Evolutionary conservation across 1,140 invertebrate genomes (phyloP).

Genomic region (Drosophila prosaltans): DNA sequence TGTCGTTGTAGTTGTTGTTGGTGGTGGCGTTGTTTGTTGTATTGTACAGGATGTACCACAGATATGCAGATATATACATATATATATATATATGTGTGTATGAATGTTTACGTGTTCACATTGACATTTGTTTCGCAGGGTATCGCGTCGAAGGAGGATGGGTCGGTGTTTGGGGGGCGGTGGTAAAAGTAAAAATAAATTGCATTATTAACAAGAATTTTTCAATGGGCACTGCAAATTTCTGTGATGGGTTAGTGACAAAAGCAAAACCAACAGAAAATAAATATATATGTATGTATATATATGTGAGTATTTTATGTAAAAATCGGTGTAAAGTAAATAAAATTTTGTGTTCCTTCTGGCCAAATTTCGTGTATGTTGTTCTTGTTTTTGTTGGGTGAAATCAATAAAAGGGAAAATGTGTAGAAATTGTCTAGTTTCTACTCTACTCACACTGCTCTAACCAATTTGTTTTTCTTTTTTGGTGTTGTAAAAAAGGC

Average conservation of each 20-base stretch:
- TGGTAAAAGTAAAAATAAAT: constrained; percentile 13
- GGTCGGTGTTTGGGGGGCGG: not conserved
- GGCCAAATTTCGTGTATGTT: constrained; percentile 1
- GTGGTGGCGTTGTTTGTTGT: not conserved
- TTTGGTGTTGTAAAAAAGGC: constrained; percentile 6
- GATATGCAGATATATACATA: constrained; percentile 4
- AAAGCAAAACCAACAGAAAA: not conserved
- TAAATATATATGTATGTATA: not conserved
- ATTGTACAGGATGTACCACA: constrained; percentile 6
- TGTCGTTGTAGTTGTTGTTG: not conserved
- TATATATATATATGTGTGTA: not conserved
- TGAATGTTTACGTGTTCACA: constrained; percentile 7
- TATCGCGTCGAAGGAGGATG: not conserved
- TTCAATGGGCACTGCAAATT: constrained; percentile 2
- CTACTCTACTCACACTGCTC: constrained; percentile 14
- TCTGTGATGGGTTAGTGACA: constrained; percentile 6
- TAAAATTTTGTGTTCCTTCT: constrained; percentile 2
- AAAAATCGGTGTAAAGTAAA: not conserved
- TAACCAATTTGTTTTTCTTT: constrained; percentile 7
- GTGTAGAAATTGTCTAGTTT: not conserved
- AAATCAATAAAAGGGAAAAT: constrained; percentile 6
- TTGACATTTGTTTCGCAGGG: constrained; percentile 8
- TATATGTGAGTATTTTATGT: too few relatives aligned
- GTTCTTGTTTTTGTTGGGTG: not conserved
- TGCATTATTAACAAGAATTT: constrained; percentile 12